Evolutionary conservation across 2,113 vertebrate genomes (phyloP).

Genomic region (Odocoileus hemionus): DNA sequence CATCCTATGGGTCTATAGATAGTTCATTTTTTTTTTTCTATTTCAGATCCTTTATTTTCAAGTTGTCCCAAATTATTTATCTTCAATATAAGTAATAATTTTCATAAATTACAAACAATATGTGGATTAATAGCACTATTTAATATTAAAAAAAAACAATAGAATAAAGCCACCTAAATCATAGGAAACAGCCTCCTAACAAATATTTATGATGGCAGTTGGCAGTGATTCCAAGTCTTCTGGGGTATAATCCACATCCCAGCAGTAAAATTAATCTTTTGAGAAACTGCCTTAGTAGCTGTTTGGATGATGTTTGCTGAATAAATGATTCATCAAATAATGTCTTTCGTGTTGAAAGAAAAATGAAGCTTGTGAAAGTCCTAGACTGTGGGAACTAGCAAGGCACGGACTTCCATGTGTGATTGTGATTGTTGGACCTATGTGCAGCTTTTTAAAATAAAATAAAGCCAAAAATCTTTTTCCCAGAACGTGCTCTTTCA

Average conservation of each 20-base stretch:
- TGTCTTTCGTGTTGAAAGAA: background rate
- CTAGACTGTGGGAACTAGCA: background rate
- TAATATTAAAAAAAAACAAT: background rate
- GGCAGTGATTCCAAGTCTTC: background rate
- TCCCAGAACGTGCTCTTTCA: background rate
- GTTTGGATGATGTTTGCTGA: background rate
- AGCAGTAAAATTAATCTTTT: background rate
- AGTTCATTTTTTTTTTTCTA: background rate
- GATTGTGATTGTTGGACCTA: background rate
- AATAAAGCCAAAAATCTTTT: background rate
- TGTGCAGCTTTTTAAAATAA: background rate
- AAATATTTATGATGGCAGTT: background rate
- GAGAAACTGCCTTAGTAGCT: background rate
- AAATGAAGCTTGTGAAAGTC: background rate
- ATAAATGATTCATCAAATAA: background rate
- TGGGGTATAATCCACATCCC: background rate
- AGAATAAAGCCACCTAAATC: background rate
- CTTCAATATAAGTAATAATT: background rate
- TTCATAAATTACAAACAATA: background rate
- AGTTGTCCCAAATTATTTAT: background rate
- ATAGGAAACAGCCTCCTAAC: background rate
- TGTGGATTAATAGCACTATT: background rate
- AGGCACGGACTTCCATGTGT: accelerated
- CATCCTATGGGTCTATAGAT: accelerated
- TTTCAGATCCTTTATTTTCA: background rate